phyloP scores from a whole-genome alignment of 2,797 vertebrate genomes.

The Atherinosoma microstoma region DNA sequence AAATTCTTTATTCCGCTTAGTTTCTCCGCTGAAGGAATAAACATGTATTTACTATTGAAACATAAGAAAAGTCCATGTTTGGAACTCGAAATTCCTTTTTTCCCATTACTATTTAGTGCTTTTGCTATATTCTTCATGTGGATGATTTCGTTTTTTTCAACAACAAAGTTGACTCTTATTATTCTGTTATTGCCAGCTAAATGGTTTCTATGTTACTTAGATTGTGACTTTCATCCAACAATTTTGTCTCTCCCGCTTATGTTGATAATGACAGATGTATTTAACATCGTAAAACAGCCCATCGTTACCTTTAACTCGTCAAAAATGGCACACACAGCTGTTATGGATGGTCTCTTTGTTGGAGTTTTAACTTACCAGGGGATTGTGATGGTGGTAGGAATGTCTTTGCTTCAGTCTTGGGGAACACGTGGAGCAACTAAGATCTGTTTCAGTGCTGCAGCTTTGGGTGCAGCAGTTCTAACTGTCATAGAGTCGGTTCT shows the following conservation, averaged over 20 bases:
- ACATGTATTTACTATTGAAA: too few relatives aligned
- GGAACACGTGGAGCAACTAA: background rate
- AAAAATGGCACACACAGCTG: background rate
- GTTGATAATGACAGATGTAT: slow-evolving; percentile 1
- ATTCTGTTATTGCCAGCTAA: background rate
- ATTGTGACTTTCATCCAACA: background rate
- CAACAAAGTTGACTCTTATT: background rate
- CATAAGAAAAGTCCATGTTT: too few relatives aligned
- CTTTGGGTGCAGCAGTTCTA: slow-evolving; percentile 5
- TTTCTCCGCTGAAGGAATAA: too few relatives aligned
- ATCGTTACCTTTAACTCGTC: background rate
- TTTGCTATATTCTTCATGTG: too few relatives aligned
- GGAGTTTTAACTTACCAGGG: slow-evolving; percentile 15
- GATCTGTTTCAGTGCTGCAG: background rate
- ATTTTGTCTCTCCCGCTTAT: background rate
- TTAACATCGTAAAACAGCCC: background rate
- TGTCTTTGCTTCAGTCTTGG: slow-evolving; percentile 7
- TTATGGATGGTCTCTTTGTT: slow-evolving; percentile 11
- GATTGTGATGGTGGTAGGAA: background rate
- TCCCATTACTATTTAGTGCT: too few relatives aligned
- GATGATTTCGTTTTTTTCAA: background rate
- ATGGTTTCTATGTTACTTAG: background rate
- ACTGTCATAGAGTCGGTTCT: background rate
- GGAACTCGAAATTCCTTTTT: too few relatives aligned
- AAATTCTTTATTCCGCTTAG: too few relatives aligned